Percentiles rank a stretch among this genome's conserved stretches.
Conservation (phyloP, 2,888 invertebrate species). For the Eugnorisma glareosa region DNA sequence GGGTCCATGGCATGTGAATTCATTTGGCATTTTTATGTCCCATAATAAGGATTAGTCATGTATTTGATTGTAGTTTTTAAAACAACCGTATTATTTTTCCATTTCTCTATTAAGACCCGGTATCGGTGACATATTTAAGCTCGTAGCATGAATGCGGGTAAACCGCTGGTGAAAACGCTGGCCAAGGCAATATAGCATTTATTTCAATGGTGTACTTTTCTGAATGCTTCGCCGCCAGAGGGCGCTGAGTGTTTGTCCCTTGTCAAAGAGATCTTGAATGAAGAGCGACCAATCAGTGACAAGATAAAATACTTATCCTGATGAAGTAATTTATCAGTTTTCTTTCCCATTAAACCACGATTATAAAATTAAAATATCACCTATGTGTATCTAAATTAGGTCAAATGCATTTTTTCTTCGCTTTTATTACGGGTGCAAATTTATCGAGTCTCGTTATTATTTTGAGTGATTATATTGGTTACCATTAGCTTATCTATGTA, state of each 20-base stretch:
- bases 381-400: neutral
- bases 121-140: neutral
- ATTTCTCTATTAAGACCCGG: neutral
- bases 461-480: constrained; percentile 27
- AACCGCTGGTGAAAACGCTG: no score
- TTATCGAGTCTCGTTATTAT: constrained; percentile 44
- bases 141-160: neutral
- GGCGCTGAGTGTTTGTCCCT: neutral
- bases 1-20: constrained; percentile 2
- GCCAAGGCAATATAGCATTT: neutral
- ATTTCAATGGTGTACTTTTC: neutral
- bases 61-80: constrained; percentile 13
- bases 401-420: constrained; percentile 16
- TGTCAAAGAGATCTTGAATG: neutral
- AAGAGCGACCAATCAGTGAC: neutral
- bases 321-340: neutral
- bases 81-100: neutral
- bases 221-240: neutral
- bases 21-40: neutral
- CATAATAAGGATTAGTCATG: neutral
- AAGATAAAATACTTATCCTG: neutral
- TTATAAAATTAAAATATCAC: neutral
- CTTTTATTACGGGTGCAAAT: constrained; percentile 30
- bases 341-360: neutral
- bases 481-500: constrained; percentile 22